Evolutionary conservation across 2,113 vertebrate genomes (phyloP).

Genomic region (Mystacornis crossleyi): DNA sequence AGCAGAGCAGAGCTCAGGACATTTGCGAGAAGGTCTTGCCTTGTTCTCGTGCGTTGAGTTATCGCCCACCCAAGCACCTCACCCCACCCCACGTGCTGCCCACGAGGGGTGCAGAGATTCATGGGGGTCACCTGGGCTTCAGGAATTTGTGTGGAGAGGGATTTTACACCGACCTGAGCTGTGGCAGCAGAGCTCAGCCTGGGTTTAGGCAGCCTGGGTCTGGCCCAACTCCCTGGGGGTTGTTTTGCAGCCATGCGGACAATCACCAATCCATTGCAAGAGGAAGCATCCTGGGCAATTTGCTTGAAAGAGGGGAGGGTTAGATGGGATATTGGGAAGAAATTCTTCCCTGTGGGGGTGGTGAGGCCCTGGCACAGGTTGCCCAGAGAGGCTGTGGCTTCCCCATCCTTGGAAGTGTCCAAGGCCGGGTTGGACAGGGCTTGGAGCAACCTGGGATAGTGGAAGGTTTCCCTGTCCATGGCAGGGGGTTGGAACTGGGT

Average conservation of each 20-base stretch:
- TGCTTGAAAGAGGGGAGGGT: background rate
- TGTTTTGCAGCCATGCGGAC: background rate
- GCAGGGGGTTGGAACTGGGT: rapidly evolving
- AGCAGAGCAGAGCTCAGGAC: background rate
- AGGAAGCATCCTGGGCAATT: no score
- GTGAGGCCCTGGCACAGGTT: background rate
- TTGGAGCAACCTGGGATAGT: background rate
- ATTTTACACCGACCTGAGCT: background rate
- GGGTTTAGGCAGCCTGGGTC: background rate
- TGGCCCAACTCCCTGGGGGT: no score
- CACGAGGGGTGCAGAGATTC: background rate
- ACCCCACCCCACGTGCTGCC: rapidly evolving
- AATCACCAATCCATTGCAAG: background rate
- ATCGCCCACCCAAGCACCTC: background rate
- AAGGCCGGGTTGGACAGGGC: rapidly evolving
- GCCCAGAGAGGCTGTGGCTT: background rate
- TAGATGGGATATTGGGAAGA: rapidly evolving
- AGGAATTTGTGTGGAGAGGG: background rate
- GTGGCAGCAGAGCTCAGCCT: background rate
- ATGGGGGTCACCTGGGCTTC: background rate
- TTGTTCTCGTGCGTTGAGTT: background rate
- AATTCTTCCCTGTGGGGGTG: background rate
- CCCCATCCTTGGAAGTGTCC: background rate
- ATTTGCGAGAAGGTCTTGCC: background rate
- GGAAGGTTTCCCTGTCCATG: background rate